Conservation (phyloP, 2,113 vertebrate species). For the Oceanodroma tethys region DNA sequence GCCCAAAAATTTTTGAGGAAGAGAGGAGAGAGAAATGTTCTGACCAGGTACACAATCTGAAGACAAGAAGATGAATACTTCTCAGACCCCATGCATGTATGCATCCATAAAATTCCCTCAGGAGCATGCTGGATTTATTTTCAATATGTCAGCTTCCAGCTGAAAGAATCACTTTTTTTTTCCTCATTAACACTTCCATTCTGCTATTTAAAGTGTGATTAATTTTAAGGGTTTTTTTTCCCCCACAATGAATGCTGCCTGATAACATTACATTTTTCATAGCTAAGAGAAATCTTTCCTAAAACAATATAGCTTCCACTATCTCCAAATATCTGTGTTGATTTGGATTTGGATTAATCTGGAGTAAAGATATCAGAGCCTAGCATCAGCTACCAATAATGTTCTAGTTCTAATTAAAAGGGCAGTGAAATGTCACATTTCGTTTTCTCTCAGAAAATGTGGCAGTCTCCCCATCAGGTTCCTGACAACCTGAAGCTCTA, state of each 20-base stretch:
- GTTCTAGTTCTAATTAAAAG: not conserved
- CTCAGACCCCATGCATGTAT: not conserved
- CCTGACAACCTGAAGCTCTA: not conserved
- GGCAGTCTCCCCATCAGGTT: not conserved
- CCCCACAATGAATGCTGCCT: not conserved
- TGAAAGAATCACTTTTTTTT: not conserved
- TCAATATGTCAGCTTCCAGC: not conserved
- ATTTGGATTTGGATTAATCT: not conserved
- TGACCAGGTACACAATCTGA: not conserved
- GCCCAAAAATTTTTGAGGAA: not conserved
- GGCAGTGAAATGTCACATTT: not conserved
- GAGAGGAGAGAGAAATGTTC: not conserved
- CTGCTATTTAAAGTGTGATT: not conserved
- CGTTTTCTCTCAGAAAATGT: not conserved
- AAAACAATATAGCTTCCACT: not conserved
- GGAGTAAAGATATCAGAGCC: fast-evolving
- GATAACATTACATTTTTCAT: not conserved
- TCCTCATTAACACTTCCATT: not conserved
- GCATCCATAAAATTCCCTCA: not conserved
- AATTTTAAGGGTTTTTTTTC: not conserved
- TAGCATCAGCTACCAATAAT: not conserved
- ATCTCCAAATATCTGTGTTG: not conserved
- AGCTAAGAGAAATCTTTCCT: not conserved
- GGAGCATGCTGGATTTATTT: not conserved
- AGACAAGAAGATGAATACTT: not conserved